phyloP scores from a whole-genome alignment of 1,140 invertebrate genomes.

The Aphis gossypii region DNA sequence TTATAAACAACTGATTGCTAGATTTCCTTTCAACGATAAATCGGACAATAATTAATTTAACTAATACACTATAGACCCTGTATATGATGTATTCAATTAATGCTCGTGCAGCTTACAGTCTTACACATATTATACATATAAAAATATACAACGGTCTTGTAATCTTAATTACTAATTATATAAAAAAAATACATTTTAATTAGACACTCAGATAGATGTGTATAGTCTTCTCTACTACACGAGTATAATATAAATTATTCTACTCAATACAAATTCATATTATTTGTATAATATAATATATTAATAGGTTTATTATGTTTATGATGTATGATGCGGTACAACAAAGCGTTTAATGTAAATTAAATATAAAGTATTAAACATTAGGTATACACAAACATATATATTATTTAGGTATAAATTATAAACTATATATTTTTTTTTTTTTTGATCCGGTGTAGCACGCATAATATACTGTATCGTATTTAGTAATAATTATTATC shows the following conservation, averaged over 20 bases:
- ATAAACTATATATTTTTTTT: not conserved
- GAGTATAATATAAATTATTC: not conserved
- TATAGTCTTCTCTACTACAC: too few species aligned
- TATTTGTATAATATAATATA: not conserved
- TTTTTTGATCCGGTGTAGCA: not conserved
- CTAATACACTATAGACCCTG: not conserved
- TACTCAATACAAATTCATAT: not conserved
- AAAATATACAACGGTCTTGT: not conserved
- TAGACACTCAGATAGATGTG: not conserved
- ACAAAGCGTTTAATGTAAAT: not conserved
- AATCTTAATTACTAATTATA: not conserved
- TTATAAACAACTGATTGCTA: not conserved
- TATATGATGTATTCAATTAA: not conserved
- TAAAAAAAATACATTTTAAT: conserved; percentile 8
- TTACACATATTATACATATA: not conserved
- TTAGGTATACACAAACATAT: not conserved
- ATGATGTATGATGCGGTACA: not conserved
- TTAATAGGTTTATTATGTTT: not conserved
- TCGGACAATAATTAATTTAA: not conserved
- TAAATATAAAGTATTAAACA: not conserved
- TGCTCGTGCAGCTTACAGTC: not conserved
- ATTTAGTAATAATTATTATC: not conserved
- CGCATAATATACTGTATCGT: not conserved
- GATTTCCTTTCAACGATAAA: not conserved
- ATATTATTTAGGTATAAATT: too few species aligned